Evolutionary conservation across 2,113 vertebrate species (phyloP).

Genomic region (Muntiacus muntjak): DNA sequence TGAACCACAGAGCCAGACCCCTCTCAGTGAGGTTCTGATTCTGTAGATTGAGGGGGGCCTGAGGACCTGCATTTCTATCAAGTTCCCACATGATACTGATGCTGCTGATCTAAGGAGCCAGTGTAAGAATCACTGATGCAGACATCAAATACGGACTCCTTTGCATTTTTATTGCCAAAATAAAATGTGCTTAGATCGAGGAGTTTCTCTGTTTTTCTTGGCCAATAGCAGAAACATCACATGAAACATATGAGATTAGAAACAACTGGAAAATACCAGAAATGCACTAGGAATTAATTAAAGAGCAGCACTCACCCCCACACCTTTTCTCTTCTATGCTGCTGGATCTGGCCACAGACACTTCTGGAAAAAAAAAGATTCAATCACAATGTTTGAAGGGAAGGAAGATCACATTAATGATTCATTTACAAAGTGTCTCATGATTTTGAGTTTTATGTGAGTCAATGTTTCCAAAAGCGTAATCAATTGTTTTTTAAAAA

Average conservation of each 20-base stretch:
- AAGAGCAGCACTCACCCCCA: constrained; percentile 87
- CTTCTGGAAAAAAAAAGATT: constrained; percentile 84
- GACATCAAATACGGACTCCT: not conserved
- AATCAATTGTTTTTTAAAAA: not conserved
- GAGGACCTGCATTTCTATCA: not conserved
- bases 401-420: not conserved
- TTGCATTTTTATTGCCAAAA: too few relatives aligned
- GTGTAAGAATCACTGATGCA: not conserved
- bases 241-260: not conserved
- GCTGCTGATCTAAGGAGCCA: not conserved
- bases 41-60: rapidly evolving
- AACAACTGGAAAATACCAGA: constrained; percentile 4
- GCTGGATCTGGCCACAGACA: constrained; percentile 93
- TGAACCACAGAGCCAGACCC: not conserved
- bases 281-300: not conserved
- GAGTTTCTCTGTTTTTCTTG: not conserved
- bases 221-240: constrained; percentile 29
- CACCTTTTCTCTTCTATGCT: constrained; percentile 92
- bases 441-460: not conserved
- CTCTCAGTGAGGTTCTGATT: not conserved
- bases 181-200: not conserved
- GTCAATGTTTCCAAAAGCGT: not conserved
- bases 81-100: too few relatives aligned
- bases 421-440: not conserved
- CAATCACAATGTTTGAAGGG: not conserved